Percentiles rank a stretch among this genome's conserved stretches.
Conservation (phyloP, 2,888 invertebrate genomes). For the Andrena dorsata region DNA sequence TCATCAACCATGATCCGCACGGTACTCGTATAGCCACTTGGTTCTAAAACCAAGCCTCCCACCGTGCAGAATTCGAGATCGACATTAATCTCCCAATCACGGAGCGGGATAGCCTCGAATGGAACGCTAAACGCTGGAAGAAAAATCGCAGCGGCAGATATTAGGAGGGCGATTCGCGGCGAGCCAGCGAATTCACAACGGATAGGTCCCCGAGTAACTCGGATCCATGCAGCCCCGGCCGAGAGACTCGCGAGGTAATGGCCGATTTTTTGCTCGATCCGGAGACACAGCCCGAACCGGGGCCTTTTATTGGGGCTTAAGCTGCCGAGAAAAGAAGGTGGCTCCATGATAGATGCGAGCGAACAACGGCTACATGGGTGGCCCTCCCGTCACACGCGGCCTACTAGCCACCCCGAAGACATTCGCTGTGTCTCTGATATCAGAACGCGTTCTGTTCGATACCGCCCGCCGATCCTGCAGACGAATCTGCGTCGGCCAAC, state of each 20-base stretch:
- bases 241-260: conserved; percentile 75
- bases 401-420: conserved; percentile 84
- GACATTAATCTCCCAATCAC: neutral
- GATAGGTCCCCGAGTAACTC: conserved; percentile 64
- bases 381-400: conserved; percentile 82
- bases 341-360: conserved; percentile 84
- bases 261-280: conserved; percentile 79
- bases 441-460: conserved; percentile 61
- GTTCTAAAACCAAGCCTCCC: too few relatives aligned
- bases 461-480: conserved; percentile 44
- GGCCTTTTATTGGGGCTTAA: conserved; percentile 82
- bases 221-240: conserved; percentile 68
- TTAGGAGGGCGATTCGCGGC: conserved; percentile 33
- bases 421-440: conserved; percentile 78
- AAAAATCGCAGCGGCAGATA: conserved; percentile 28
- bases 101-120: neutral
- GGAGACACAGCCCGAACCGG: conserved; percentile 79
- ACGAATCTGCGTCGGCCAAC: conserved; percentile 38
- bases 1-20: too few relatives aligned
- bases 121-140: conserved; percentile 16
- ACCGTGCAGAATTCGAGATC: neutral
- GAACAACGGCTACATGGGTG: conserved; percentile 84
- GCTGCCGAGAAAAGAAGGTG: conserved; percentile 81
- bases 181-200: conserved; percentile 44
- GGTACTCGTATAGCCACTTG: too few relatives aligned